phyloP scores from a whole-genome alignment of 2,113 vertebrate species.

The Macheiramphus alcinus region DNA sequence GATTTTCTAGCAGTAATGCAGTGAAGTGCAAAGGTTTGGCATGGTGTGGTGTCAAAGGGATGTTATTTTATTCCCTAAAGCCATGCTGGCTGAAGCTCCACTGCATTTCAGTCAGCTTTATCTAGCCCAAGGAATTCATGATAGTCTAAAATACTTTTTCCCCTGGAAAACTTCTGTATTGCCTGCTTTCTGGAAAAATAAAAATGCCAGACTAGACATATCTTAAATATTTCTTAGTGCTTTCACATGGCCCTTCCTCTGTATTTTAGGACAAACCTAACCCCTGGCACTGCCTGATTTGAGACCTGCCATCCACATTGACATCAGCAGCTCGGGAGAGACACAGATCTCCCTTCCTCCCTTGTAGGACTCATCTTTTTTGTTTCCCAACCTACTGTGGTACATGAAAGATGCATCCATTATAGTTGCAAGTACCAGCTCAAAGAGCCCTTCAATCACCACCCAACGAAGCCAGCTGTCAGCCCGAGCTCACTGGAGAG shows the following conservation, averaged over 20 bases:
- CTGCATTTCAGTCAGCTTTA: background rate
- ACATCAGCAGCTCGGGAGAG: background rate
- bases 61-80: background rate
- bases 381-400: background rate
- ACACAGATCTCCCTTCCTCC: background rate
- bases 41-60: background rate
- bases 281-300: background rate
- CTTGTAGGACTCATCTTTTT: background rate
- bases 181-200: background rate
- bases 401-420: background rate
- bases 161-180: background rate
- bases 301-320: background rate
- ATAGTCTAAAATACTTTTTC: background rate
- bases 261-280: background rate
- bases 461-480: background rate
- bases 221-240: background rate
- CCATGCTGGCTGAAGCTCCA: background rate
- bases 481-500: accelerated
- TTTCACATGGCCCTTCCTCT: background rate
- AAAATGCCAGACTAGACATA: background rate
- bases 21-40: background rate
- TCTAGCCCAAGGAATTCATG: background rate
- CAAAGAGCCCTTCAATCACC: background rate
- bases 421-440: background rate
- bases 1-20: background rate